Evolutionary conservation across 2,888 invertebrate genomes (phyloP).

Genomic region (Chrysopilus asiliformis): DNA sequence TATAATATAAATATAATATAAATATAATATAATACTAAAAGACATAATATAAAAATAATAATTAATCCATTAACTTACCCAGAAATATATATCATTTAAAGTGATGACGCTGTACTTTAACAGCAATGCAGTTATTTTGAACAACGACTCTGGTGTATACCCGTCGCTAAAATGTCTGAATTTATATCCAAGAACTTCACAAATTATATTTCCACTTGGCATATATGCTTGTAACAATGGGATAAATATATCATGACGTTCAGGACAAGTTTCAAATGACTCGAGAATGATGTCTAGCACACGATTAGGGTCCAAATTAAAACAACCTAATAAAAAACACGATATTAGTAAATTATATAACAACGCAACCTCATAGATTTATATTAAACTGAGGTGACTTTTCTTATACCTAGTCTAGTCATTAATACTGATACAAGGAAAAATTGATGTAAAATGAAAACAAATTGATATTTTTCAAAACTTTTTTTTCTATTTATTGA

Average conservation of each 20-base stretch:
- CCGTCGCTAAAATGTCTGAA: constrained; percentile 51
- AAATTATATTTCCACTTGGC: constrained; percentile 75
- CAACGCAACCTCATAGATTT: too few relatives aligned
- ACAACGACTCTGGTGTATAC: constrained; percentile 68
- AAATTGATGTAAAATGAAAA: too few relatives aligned
- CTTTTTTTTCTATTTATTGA: too few relatives aligned
- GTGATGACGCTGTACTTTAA: constrained; percentile 76
- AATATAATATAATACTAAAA: too few relatives aligned
- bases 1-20: too few relatives aligned
- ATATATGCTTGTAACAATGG: constrained; percentile 77
- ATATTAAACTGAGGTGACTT: too few relatives aligned
- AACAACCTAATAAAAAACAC: constrained; percentile 60
- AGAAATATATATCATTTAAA: constrained; percentile 78
- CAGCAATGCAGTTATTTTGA: constrained; percentile 78
- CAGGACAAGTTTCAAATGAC: constrained; percentile 81
- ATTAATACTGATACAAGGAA: too few relatives aligned
- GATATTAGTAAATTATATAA: too few relatives aligned
- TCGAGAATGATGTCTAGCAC: constrained; percentile 93
- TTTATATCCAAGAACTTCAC: constrained; percentile 92
- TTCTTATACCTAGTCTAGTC: too few relatives aligned
- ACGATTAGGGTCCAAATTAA: constrained; percentile 96
- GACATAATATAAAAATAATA: too few relatives aligned
- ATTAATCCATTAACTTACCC: too few relatives aligned
- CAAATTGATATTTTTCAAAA: too few relatives aligned
- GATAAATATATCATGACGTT: constrained; percentile 69